These are phyloP conservation scores for Schizotus pectinicornis DNA, from an alignment of 2,888 invertebrate genomes.

Conservation along the genomic window DNA sequence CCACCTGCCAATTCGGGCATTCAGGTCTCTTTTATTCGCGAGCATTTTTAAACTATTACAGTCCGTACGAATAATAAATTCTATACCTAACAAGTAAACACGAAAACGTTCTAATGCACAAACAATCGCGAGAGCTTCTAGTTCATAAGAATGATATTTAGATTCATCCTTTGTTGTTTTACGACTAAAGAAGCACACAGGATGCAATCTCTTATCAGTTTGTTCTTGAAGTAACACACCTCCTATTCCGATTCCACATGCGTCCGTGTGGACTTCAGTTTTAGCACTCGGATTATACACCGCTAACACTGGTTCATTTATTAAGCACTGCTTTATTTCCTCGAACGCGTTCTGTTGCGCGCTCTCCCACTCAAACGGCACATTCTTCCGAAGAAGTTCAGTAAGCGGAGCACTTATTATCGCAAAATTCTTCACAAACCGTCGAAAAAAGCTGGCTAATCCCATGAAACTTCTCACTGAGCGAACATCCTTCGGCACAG, in stretches of 20 bases:
- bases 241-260: neutral
- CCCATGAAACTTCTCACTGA: neutral
- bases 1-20: slow-evolving; percentile 5
- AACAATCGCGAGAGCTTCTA: neutral
- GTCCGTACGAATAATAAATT: neutral
- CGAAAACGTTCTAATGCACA: neutral
- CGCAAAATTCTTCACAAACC: neutral
- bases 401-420: neutral
- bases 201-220: neutral
- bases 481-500: neutral
- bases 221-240: neutral
- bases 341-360: neutral
- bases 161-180: neutral
- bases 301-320: neutral
- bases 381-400: neutral
- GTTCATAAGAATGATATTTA: neutral
- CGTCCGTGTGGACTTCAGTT: neutral
- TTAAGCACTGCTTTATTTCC: neutral
- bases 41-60: neutral
- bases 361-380: neutral
- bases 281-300: neutral
- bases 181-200: neutral
- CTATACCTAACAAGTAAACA: neutral
- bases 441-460: too few relatives aligned
- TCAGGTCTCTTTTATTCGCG: too few relatives aligned